Conservation (phyloP, 2,888 invertebrate species). For the Seira sanloemensis region DNA sequence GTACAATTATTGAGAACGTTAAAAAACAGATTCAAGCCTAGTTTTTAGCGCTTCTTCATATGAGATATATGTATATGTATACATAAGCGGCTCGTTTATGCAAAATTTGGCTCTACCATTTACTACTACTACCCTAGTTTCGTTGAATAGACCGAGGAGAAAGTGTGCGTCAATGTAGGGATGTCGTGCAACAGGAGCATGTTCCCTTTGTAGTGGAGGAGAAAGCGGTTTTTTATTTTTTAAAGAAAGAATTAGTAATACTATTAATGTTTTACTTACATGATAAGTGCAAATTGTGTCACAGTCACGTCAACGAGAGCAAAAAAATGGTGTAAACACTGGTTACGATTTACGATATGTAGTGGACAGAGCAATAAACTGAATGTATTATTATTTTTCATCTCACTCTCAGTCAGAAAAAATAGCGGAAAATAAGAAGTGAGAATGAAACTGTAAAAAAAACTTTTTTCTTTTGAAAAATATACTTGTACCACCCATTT, state of each 20-base stretch:
- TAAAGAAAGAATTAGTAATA: not conserved
- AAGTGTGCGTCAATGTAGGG: not conserved
- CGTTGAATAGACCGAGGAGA: not conserved
- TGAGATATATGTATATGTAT: not conserved
- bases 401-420: not conserved
- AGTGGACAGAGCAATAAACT: not conserved
- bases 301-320: slow-evolving; percentile 20
- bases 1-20: too few relatives aligned
- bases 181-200: not conserved
- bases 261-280: slow-evolving; percentile 9
- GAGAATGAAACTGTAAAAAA: not conserved
- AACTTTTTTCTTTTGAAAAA: not conserved
- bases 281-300: slow-evolving; percentile 20
- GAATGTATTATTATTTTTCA: too few relatives aligned
- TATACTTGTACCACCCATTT: not conserved
- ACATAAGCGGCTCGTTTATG: not conserved
- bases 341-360: not conserved
- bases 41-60: too few relatives aligned
- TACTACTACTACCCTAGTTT: not conserved
- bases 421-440: not conserved
- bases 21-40: too few relatives aligned
- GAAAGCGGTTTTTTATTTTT: not conserved
- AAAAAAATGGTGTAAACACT: not conserved
- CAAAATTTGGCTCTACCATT: not conserved
- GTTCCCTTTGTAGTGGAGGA: not conserved